Conservation (phyloP, 2,888 invertebrate genomes). For the Andrena haemorrhoa region DNA sequence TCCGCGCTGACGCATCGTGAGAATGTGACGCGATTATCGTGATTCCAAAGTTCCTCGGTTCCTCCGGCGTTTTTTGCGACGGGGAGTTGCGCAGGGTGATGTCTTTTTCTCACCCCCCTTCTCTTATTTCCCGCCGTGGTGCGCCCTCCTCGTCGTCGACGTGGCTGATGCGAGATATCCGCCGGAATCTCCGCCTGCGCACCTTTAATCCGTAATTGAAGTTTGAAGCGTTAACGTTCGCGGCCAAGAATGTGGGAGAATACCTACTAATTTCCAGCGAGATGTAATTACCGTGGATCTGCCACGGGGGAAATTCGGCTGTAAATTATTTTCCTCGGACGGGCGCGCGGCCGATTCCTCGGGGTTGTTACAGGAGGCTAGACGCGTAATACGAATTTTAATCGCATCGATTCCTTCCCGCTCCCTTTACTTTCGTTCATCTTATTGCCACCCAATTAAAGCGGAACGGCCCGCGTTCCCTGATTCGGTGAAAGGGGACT, state of each 20-base stretch:
- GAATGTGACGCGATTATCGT: conserved; percentile 72
- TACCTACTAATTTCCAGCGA: conserved; percentile 38
- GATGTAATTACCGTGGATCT: conserved; percentile 42
- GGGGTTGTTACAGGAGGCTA: not conserved
- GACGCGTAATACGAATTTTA: conserved; percentile 3
- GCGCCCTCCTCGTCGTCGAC: not conserved
- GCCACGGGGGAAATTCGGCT: conserved; percentile 5
- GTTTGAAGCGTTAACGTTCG: conserved; percentile 43
- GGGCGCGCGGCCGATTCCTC: not conserved
- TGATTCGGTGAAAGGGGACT: conserved; percentile 5
- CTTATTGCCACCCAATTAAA: conserved; percentile 3
- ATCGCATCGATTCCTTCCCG: not conserved
- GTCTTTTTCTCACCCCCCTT: conserved; percentile 2
- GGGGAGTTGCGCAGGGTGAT: not conserved
- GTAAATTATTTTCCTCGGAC: conserved; percentile 22
- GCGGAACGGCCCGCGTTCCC: not conserved
- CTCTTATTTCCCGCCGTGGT: not conserved
- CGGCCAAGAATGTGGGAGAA: conserved; percentile 44
- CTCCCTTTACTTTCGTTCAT: not conserved
- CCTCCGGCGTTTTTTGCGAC: not conserved
- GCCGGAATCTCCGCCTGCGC: conserved; percentile 17
- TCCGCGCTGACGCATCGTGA: conserved; percentile 68
- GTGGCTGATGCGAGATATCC: conserved; percentile 26
- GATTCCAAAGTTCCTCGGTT: conserved; percentile 50
- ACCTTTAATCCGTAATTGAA: conserved; percentile 58